These are phyloP conservation scores for Chamaetylas fuelleborni DNA, from an alignment of 2,113 vertebrate species.

Conservation along the genomic window DNA sequence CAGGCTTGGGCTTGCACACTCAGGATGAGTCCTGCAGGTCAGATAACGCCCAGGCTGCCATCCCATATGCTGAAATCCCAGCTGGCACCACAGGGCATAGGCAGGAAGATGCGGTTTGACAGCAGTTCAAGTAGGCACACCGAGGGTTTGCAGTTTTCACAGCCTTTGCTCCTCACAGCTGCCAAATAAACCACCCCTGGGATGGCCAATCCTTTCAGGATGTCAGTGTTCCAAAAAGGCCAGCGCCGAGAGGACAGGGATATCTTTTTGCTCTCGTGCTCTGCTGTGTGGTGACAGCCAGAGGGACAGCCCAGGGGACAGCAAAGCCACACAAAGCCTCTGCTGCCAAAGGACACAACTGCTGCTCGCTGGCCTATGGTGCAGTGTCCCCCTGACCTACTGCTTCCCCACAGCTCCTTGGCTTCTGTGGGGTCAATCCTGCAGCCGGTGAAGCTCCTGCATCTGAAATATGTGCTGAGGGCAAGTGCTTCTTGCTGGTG, in stretches of 20 bases:
- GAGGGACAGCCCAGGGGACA: background rate
- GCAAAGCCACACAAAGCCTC: background rate
- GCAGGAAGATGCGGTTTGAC: background rate
- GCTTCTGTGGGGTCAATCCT: background rate
- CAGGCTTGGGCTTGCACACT: background rate
- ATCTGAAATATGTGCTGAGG: accelerated
- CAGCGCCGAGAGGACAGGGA: accelerated
- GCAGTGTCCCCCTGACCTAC: background rate
- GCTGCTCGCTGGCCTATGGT: accelerated
- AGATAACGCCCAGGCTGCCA: background rate
- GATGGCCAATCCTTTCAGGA: background rate
- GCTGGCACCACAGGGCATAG: accelerated
- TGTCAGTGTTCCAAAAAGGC: background rate
- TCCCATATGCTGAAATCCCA: background rate
- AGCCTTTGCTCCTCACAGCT: background rate
- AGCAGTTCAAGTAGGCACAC: background rate
- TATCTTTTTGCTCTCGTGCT: accelerated
- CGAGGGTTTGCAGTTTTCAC: background rate
- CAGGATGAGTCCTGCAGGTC: background rate
- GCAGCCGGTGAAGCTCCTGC: accelerated
- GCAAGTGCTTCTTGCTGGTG: background rate
- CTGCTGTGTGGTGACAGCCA: background rate
- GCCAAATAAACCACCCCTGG: background rate
- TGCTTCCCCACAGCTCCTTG: background rate
- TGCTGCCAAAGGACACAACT: accelerated